Percentiles rank a stretch among this genome's conserved stretches.
Evolutionary conservation across 1,140 invertebrate species (phyloP).

Genomic region (Caenorhabditis briggsae): DNA sequence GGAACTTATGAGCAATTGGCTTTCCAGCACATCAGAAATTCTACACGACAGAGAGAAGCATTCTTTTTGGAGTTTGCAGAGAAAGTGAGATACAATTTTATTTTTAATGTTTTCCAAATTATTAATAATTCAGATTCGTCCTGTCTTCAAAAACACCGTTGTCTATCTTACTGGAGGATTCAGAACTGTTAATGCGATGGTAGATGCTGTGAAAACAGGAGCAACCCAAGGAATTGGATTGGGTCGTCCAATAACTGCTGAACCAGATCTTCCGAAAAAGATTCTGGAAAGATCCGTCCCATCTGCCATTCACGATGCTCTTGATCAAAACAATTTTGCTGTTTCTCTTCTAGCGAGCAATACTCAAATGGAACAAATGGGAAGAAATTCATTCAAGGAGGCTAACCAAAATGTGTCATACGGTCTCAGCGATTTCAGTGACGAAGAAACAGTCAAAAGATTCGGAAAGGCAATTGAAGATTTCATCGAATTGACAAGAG

Average conservation of each 20-base stretch:
- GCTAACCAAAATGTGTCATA: slow-evolving; percentile 14
- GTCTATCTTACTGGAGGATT: slow-evolving; percentile 71
- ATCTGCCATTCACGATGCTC: slow-evolving; percentile 28
- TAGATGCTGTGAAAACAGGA: slow-evolving; percentile 60
- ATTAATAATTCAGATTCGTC: slow-evolving; percentile 31
- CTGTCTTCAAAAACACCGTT: slow-evolving; percentile 64
- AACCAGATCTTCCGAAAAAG: slow-evolving; percentile 65
- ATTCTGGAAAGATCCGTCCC: slow-evolving; percentile 31
- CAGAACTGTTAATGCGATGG: slow-evolving; percentile 67
- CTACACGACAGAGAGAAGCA: slow-evolving; percentile 63
- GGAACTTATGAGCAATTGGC: slow-evolving; percentile 68
- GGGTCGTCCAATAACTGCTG: slow-evolving; percentile 65
- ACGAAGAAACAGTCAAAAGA: slow-evolving; percentile 4
- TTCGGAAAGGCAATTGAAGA: slow-evolving; percentile 45
- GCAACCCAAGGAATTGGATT: slow-evolving; percentile 68
- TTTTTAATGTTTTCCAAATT: neutral
- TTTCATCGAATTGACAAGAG: slow-evolving; percentile 4
- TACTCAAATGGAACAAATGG: slow-evolving; percentile 62
- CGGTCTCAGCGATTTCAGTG: slow-evolving; percentile 35
- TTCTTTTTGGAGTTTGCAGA: slow-evolving; percentile 65
- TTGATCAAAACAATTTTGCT: slow-evolving; percentile 60
- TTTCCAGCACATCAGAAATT: slow-evolving; percentile 66
- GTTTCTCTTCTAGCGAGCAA: slow-evolving; percentile 60
- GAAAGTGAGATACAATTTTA: neutral
- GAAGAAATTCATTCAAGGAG: slow-evolving; percentile 45